Conservation (phyloP, 1,140 invertebrate species). For the Cydia strobilella region DNA sequence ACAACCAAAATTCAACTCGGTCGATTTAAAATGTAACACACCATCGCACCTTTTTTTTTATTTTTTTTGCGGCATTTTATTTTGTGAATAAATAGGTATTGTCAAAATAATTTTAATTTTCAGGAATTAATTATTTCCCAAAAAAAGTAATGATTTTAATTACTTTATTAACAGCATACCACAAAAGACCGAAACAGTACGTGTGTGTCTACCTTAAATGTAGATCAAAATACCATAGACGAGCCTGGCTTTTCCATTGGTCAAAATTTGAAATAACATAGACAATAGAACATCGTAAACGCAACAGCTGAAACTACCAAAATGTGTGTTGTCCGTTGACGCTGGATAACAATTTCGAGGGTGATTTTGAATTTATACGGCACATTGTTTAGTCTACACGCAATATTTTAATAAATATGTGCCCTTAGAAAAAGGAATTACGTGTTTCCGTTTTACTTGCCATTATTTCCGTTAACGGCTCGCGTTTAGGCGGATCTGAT, state of each 20-base stretch:
- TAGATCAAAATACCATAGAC: constrained; percentile 6
- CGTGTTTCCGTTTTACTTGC: constrained; percentile 51
- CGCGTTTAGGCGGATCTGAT: constrained; percentile 46
- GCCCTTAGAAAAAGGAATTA: constrained; percentile 44
- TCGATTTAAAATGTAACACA: too few relatives aligned
- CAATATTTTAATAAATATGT: constrained; percentile 61
- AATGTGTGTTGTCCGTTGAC: constrained; percentile 78
- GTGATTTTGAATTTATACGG: constrained; percentile 56
- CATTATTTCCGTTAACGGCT: constrained; percentile 49
- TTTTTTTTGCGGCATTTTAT: too few relatives aligned
- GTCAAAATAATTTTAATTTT: too few relatives aligned
- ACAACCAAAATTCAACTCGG: too few relatives aligned
- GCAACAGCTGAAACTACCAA: constrained; percentile 73
- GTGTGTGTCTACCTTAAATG: not conserved
- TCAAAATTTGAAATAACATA: constrained; percentile 65
- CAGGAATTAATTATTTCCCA: too few relatives aligned
- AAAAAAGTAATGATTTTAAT: too few relatives aligned
- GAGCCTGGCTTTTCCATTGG: constrained; percentile 50
- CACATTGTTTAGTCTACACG: constrained; percentile 51
- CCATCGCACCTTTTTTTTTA: too few relatives aligned
- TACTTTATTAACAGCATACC: too few relatives aligned
- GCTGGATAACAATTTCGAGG: constrained; percentile 62
- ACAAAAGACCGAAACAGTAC: not conserved
- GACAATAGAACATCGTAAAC: constrained; percentile 66
- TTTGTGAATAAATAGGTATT: too few relatives aligned